Evolutionary conservation across 2,797 vertebrate genomes (phyloP).

Genomic region (Sebastes taczanowskii): DNA sequence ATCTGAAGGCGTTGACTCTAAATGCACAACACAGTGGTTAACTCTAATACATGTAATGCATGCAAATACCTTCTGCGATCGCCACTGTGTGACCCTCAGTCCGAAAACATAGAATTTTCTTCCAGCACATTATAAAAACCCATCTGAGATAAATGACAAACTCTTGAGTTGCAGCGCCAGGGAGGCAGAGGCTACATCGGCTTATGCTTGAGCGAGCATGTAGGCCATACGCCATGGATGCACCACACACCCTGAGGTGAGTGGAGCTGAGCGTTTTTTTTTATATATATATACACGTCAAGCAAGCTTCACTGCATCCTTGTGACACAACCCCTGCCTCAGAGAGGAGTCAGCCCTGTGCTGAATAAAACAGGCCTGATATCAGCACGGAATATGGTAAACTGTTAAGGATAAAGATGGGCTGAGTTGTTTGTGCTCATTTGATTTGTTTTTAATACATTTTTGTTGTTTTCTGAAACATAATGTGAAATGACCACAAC

Average conservation of each 20-base stretch:
- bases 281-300: conserved; percentile 53
- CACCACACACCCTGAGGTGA: conserved; percentile 79
- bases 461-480: neutral
- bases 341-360: conserved; percentile 49
- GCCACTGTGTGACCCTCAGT: conserved; percentile 20
- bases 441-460: neutral
- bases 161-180: conserved; percentile 58
- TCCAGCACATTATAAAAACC: conserved; percentile 60
- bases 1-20: neutral
- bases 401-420: conserved; percentile 15
- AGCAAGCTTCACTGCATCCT: conserved; percentile 71
- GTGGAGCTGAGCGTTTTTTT: conserved; percentile 52
- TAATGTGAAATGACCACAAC: too few species aligned
- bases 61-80: conserved; percentile 17
- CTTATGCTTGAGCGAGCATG: conserved; percentile 83
- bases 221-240: conserved; percentile 82
- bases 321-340: conserved; percentile 71
- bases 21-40: conserved; percentile 14
- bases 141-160: conserved; percentile 73
- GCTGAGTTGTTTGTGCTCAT: neutral
- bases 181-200: conserved; percentile 69
- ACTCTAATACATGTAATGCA: conserved; percentile 22
- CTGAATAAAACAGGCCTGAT: conserved; percentile 49
- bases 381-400: conserved; percentile 44
- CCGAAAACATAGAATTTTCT: conserved; percentile 44